These are phyloP conservation scores for Diplodus puntazzo DNA, from an alignment of 2,797 vertebrate genomes.

Conservation along the genomic window DNA sequence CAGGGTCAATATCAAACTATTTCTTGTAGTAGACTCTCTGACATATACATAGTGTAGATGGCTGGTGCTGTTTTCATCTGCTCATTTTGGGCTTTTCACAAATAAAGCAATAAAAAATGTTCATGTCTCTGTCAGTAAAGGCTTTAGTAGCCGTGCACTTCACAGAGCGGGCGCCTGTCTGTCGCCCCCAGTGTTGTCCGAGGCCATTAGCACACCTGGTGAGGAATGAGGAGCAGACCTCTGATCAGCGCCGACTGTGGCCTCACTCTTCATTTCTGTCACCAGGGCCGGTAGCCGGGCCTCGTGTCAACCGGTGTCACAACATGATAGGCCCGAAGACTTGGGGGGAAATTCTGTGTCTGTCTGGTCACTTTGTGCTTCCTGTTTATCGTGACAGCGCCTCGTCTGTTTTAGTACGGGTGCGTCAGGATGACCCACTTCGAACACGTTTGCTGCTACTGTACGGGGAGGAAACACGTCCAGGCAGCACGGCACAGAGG, in stretches of 20 bases:
- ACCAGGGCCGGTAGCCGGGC: conserved; percentile 42
- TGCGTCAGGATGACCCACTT: conserved; percentile 56
- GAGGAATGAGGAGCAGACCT: conserved; percentile 68
- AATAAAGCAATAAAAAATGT: background rate
- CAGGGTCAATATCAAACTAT: no score
- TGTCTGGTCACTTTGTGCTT: conserved; percentile 74
- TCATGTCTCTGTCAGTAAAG: background rate
- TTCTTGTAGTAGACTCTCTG: background rate
- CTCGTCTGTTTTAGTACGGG: conserved; percentile 60
- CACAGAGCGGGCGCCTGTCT: conserved; percentile 24
- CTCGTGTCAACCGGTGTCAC: conserved; percentile 68
- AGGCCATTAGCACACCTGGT: conserved; percentile 77
- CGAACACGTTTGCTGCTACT: conserved; percentile 9
- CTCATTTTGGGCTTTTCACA: background rate
- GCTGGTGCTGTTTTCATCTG: background rate
- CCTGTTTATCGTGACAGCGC: conserved; percentile 70
- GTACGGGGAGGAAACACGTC: background rate
- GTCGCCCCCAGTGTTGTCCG: conserved; percentile 75
- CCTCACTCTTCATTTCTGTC: conserved; percentile 81
- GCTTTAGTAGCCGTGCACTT: conserved; percentile 1
- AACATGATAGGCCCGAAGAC: conserved; percentile 53
- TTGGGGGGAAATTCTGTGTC: conserved; percentile 64
- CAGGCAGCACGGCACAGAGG: background rate
- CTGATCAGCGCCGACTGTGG: conserved; percentile 78
- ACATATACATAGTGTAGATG: background rate